These are phyloP conservation scores for Hydrotaea cyrtoneurina DNA, from an alignment of 2,888 invertebrate species.

Conservation along the genomic window DNA sequence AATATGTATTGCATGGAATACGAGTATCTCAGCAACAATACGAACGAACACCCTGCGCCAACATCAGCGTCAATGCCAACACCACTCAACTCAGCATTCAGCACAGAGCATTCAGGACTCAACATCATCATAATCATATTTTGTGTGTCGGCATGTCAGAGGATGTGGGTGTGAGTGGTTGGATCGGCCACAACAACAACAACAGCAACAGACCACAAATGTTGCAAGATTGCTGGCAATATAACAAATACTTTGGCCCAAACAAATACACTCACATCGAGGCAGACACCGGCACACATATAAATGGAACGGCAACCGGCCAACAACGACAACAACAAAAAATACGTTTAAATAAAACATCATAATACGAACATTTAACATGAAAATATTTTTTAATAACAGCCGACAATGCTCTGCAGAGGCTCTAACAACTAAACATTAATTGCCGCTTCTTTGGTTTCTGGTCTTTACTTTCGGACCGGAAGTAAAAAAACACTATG, in stretches of 20 bases:
- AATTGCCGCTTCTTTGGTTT: conserved; percentile 11
- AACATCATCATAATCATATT: conserved; percentile 37
- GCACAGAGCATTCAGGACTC: neutral
- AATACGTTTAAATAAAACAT: conserved; percentile 38
- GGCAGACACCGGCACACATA: neutral
- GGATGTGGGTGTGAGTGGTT: neutral
- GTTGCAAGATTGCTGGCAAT: conserved; percentile 48
- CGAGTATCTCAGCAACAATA: conserved; percentile 32
- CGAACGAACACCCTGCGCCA: conserved; percentile 28
- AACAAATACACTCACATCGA: conserved; percentile 10
- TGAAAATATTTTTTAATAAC: conserved; percentile 49
- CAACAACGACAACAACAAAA: neutral
- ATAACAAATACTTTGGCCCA: conserved; percentile 40
- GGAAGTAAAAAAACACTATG: conserved; percentile 25
- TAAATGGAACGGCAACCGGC: neutral
- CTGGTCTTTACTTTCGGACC: conserved; percentile 19
- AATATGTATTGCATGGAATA: conserved; percentile 28
- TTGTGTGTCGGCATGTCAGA: conserved; percentile 8
- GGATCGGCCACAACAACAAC: conserved; percentile 8
- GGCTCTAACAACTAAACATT: neutral
- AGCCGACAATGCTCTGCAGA: neutral
- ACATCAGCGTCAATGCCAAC: neutral
- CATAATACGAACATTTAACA: conserved; percentile 33
- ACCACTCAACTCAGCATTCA: conserved; percentile 2
- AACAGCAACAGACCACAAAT: conserved; percentile 40